A percentile compares a stretch with the other conserved stretches of the same genome.
Conservation (phyloP, 1,140 invertebrate genomes). For the Aradophagus sp. region DNA sequence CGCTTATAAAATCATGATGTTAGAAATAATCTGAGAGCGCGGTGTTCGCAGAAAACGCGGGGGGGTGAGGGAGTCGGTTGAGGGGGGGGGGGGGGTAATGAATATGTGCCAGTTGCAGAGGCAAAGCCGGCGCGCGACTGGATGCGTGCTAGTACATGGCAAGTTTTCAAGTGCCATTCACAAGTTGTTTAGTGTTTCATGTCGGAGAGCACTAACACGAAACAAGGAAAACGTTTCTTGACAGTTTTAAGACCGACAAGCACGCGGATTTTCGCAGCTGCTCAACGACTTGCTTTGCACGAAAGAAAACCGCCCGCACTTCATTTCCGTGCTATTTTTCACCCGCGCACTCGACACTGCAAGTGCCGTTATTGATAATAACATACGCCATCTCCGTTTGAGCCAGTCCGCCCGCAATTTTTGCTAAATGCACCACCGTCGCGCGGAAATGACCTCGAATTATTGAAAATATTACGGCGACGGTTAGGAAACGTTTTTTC, state of each 20-base stretch:
- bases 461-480: too few relatives aligned
- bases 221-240: slow-evolving; percentile 54
- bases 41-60: slow-evolving; percentile 48
- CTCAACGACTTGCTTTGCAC: slow-evolving; percentile 13
- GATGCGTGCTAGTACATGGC: slow-evolving; percentile 43
- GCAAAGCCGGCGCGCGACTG: slow-evolving; percentile 38
- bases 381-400: too few relatives aligned
- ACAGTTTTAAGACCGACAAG: slow-evolving; percentile 49
- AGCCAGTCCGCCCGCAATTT: too few relatives aligned
- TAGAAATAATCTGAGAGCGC: slow-evolving; percentile 55
- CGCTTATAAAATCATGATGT: slow-evolving; percentile 48
- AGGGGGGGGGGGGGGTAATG: slow-evolving; percentile 47
- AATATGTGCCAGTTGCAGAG: slow-evolving; percentile 50
- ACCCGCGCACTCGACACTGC: too few relatives aligned
- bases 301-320: too few relatives aligned
- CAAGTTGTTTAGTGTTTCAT: slow-evolving; percentile 50
- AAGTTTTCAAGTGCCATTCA: slow-evolving; percentile 56
- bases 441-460: too few relatives aligned
- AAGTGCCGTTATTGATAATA: too few relatives aligned
- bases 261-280: slow-evolving; percentile 50
- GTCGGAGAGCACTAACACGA: slow-evolving; percentile 39
- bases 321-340: too few relatives aligned
- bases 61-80: slow-evolving; percentile 49
- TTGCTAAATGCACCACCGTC: too few relatives aligned
- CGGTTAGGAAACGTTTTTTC: too few relatives aligned